Percentiles rank a stretch among this genome's conserved stretches.
These are phyloP conservation scores for Pygocentrus nattereri DNA, from an alignment of 2,797 vertebrate species.

Conservation along the genomic window DNA sequence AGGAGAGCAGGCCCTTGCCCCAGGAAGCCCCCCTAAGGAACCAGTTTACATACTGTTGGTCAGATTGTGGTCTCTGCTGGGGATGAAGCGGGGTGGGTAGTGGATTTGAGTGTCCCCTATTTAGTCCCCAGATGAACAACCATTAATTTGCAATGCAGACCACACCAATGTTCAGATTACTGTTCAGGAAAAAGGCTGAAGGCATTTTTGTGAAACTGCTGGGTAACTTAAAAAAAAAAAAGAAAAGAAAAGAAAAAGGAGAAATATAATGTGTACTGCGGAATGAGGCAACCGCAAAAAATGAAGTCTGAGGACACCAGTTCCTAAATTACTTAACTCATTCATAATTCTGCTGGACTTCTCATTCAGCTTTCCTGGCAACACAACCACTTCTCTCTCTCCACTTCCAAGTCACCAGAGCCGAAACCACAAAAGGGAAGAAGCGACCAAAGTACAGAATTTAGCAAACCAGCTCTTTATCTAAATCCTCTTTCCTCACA, in stretches of 20 bases:
- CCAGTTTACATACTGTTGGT: constrained; percentile 38
- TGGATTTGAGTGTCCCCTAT: neutral
- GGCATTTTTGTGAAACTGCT: neutral
- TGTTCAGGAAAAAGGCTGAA: constrained; percentile 14
- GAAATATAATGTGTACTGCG: neutral
- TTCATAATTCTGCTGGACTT: constrained; percentile 53
- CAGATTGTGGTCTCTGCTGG: neutral
- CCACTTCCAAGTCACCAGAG: constrained; percentile 37
- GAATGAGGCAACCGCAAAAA: neutral
- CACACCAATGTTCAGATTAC: constrained; percentile 12
- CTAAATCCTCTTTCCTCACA: constrained; percentile 29
- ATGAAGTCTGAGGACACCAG: neutral
- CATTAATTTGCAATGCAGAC: constrained; percentile 13
- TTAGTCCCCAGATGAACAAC: constrained; percentile 17
- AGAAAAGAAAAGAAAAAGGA: neutral
- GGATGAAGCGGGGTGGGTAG: neutral
- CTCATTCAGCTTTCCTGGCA: constrained; percentile 50
- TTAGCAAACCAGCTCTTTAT: neutral
- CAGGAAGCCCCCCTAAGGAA: constrained; percentile 59
- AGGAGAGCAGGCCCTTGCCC: constrained; percentile 28
- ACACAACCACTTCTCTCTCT: constrained; percentile 14
- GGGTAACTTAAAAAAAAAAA: neutral
- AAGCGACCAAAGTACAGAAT: constrained; percentile 12
- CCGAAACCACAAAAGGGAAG: constrained; percentile 41
- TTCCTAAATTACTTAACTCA: constrained; percentile 49